These are phyloP conservation scores for Dione juno DNA, from an alignment of 2,888 invertebrate species.

Conservation along the genomic window DNA sequence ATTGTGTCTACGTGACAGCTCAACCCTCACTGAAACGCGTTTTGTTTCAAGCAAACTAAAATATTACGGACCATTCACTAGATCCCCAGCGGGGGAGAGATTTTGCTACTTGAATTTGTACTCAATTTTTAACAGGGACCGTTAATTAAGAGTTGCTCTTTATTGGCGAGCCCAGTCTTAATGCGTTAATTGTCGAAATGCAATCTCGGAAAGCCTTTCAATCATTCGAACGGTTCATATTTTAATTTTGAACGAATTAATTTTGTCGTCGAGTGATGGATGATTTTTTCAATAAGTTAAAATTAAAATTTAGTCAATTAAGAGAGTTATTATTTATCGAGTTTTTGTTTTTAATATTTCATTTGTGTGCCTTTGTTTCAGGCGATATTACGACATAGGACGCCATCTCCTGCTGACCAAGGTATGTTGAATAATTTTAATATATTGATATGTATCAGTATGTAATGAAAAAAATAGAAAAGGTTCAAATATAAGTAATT, in stretches of 20 bases:
- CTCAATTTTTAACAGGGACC: conserved; percentile 82
- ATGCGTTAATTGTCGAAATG: conserved; percentile 84
- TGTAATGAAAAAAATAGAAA: background rate
- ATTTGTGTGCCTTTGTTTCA: conserved; percentile 64
- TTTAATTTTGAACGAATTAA: conserved; percentile 69
- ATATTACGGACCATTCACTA: conserved; percentile 83
- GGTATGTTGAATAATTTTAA: conserved; percentile 58
- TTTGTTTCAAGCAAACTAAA: conserved; percentile 83
- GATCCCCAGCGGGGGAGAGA: conserved; percentile 65
- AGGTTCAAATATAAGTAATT: background rate
- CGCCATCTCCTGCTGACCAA: conserved; percentile 75
- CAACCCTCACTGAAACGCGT: conserved; percentile 66
- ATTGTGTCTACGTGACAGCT: conserved; percentile 83
- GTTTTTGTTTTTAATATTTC: conserved; percentile 29
- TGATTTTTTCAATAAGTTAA: conserved; percentile 60
- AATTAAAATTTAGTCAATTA: conserved; percentile 41
- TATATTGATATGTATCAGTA: background rate
- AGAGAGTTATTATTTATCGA: conserved; percentile 11
- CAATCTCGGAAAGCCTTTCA: conserved; percentile 78
- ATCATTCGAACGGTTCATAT: conserved; percentile 77
- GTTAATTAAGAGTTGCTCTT: conserved; percentile 82
- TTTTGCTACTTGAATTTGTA: conserved; percentile 81
- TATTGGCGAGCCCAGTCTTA: conserved; percentile 79
- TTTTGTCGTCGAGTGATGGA: conserved; percentile 58
- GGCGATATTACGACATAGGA: conserved; percentile 73